Percentiles rank a stretch among this genome's conserved stretches.
Conservation (phyloP, 2,113 vertebrate genomes). For the Pristiophorus japonicus region DNA sequence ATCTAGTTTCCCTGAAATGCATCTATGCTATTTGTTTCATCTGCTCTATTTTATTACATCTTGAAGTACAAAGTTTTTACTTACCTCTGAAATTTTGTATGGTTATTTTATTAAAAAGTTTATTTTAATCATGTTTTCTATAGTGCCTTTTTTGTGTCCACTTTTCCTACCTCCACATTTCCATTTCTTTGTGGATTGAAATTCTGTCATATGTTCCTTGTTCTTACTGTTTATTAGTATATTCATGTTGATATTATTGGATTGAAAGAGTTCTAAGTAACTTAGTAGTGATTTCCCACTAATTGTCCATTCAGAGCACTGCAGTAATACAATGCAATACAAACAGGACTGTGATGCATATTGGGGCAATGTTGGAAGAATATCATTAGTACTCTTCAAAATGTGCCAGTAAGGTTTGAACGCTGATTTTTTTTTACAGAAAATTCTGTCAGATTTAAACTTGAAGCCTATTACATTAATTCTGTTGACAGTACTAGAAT, state of each 20-base stretch:
- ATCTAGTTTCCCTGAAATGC: background rate
- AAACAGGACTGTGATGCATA: background rate
- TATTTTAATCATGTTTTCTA: background rate
- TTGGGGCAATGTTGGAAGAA: background rate
- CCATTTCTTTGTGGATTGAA: background rate
- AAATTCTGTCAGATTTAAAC: background rate
- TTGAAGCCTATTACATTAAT: background rate
- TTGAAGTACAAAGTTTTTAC: background rate
- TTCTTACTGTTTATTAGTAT: background rate
- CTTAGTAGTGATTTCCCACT: too few relatives aligned
- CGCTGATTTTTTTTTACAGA: background rate
- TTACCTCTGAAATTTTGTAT: background rate
- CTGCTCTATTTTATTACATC: background rate
- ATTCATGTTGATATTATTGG: background rate
- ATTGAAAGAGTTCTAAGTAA: background rate
- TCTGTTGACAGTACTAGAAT: background rate
- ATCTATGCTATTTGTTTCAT: background rate
- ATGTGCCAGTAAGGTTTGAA: background rate
- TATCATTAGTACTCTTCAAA: background rate
- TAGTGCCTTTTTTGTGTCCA: background rate
- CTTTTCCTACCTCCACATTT: background rate
- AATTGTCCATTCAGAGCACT: background rate
- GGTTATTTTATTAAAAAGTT: background rate
- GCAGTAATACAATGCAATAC: background rate
- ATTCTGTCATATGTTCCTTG: background rate